These are phyloP conservation scores for Ciconia boyciana DNA, from an alignment of 2,113 vertebrate genomes.

Conservation along the genomic window DNA sequence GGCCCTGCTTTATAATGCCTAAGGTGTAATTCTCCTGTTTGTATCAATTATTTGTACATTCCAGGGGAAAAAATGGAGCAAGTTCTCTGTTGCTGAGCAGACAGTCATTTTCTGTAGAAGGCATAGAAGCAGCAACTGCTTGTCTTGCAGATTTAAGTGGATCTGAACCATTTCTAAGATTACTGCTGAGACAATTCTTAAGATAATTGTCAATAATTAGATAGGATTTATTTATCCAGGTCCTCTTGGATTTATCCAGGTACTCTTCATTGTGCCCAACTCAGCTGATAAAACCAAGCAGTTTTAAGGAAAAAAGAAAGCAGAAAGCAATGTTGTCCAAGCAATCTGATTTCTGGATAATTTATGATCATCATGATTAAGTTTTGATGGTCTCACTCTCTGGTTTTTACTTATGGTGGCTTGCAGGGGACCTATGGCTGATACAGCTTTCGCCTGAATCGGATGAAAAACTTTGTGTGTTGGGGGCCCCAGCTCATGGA, in stretches of 20 bases:
- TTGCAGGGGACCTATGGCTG: not conserved
- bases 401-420: not conserved
- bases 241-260: not conserved
- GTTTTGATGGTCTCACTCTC: not conserved
- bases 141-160: not conserved
- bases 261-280: not conserved
- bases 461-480: not conserved
- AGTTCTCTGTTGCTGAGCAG: not conserved
- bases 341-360: not conserved
- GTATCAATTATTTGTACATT: not conserved
- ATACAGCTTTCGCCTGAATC: not conserved
- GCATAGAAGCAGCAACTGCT: not conserved
- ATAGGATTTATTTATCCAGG: not conserved
- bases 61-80: not conserved
- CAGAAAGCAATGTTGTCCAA: not conserved
- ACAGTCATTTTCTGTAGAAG: not conserved
- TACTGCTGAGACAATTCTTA: not conserved
- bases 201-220: not conserved
- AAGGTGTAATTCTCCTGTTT: not conserved
- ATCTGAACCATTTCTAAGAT: not conserved
- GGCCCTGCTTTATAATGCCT: not conserved
- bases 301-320: not conserved
- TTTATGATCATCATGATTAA: not conserved
- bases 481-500: fast-evolving
- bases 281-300: not conserved